Percentiles rank a stretch among this genome's conserved stretches.
Conservation (phyloP, 2,888 invertebrate genomes). For the Lasioglossum leucozonium region DNA sequence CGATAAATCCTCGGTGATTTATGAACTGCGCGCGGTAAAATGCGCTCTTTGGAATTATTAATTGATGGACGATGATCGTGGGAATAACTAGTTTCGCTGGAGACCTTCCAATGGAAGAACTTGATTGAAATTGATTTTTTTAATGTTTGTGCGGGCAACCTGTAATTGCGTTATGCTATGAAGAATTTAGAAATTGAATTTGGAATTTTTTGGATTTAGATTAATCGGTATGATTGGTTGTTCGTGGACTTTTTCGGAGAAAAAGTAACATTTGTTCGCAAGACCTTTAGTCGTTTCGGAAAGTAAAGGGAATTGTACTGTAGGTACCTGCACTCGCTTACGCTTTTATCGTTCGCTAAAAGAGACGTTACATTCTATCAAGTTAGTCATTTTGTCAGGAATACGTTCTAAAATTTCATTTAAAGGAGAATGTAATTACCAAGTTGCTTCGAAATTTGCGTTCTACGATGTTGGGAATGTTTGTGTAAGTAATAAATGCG, state of each 20-base stretch:
- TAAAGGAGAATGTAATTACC: background rate
- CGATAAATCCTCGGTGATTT: conserved; percentile 1
- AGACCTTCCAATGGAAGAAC: background rate
- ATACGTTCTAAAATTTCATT: background rate
- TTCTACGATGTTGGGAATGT: background rate
- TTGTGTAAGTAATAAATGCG: background rate
- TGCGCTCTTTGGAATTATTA: background rate
- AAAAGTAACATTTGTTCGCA: too few relatives aligned
- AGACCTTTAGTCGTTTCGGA: too few relatives aligned
- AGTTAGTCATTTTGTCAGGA: background rate
- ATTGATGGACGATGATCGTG: background rate
- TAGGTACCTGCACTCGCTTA: background rate
- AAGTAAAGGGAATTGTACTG: too few relatives aligned
- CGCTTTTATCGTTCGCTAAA: background rate
- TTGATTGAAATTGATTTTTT: background rate
- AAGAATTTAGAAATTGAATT: too few relatives aligned
- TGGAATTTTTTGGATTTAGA: background rate
- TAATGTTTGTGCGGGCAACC: background rate
- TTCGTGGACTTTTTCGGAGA: too few relatives aligned
- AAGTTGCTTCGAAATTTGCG: background rate
- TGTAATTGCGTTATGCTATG: too few relatives aligned
- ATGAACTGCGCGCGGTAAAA: background rate
- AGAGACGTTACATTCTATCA: background rate
- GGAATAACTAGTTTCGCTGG: background rate
- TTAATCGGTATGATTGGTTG: too few relatives aligned